These are phyloP conservation scores for Fabriciana adippe DNA, from an alignment of 2,888 invertebrate species.

Conservation along the genomic window DNA sequence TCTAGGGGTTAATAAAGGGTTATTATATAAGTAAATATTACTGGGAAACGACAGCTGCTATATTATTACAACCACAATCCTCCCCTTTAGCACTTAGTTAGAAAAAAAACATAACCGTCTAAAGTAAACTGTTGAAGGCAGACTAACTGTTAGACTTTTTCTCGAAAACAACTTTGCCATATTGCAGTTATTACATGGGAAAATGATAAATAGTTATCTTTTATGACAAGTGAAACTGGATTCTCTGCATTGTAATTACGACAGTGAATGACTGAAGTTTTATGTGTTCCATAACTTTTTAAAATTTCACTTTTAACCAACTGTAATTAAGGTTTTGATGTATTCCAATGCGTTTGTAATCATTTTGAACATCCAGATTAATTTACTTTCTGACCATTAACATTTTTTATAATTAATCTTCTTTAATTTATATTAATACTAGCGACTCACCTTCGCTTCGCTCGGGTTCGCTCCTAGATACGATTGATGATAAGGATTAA, in stretches of 20 bases:
- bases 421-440: neutral
- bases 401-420: conserved; percentile 1
- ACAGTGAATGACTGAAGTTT: conserved; percentile 36
- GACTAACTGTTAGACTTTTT: neutral
- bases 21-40: neutral
- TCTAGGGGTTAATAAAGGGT: too few species aligned
- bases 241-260: conserved; percentile 37
- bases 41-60: neutral
- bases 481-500: too few species aligned
- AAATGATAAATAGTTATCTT: conserved; percentile 36
- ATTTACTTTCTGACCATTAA: conserved; percentile 1
- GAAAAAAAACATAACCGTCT: neutral
- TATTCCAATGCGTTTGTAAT: conserved; percentile 12
- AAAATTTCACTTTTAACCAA: conserved; percentile 35
- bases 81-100: neutral
- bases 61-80: neutral
- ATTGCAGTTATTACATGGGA: conserved; percentile 32
- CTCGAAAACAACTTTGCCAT: neutral
- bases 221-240: conserved; percentile 38
- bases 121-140: too few species aligned
- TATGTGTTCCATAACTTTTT: conserved; percentile 33
- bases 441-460: too few species aligned
- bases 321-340: conserved; percentile 25
- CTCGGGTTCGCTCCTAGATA: too few species aligned
- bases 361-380: conserved; percentile 2